Conservation (phyloP, 2,113 vertebrate genomes). For the Pionites leucogaster region DNA sequence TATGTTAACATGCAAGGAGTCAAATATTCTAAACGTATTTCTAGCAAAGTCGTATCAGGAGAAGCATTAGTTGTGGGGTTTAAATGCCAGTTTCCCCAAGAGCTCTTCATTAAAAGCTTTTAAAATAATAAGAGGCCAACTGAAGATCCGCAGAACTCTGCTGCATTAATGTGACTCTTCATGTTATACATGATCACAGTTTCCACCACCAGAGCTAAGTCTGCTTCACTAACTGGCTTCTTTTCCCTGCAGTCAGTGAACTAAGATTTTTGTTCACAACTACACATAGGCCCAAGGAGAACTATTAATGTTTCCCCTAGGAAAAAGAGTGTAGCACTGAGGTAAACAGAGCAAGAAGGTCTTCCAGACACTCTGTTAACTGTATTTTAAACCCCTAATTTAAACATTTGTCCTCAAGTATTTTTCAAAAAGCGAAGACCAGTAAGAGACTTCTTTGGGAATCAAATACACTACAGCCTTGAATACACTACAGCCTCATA, state of each 20-base stretch:
- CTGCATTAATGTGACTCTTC: not conserved
- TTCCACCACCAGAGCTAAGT: not conserved
- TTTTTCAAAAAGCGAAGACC: slow-evolving; percentile 20
- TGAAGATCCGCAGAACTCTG: not conserved
- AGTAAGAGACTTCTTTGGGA: slow-evolving; percentile 15
- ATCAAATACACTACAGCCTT: not conserved
- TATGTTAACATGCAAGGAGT: not conserved
- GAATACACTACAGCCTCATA: not conserved
- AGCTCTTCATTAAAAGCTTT: not conserved
- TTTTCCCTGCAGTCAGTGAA: not conserved
- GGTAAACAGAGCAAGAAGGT: not conserved
- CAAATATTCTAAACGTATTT: not conserved
- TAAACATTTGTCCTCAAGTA: not conserved
- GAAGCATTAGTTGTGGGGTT: not conserved
- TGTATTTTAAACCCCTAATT: not conserved
- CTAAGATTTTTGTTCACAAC: not conserved
- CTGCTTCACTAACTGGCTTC: not conserved
- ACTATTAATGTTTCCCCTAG: not conserved
- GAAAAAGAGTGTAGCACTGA: not conserved
- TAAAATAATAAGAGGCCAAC: not conserved
- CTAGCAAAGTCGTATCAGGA: not conserved
- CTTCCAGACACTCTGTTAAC: not conserved
- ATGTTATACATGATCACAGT: not conserved
- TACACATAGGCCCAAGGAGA: not conserved
- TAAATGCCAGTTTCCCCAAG: not conserved